Base-by-base conservation (phyloP, 2,113 vertebrate genomes). In the Trinectes maculatus region DNA sequence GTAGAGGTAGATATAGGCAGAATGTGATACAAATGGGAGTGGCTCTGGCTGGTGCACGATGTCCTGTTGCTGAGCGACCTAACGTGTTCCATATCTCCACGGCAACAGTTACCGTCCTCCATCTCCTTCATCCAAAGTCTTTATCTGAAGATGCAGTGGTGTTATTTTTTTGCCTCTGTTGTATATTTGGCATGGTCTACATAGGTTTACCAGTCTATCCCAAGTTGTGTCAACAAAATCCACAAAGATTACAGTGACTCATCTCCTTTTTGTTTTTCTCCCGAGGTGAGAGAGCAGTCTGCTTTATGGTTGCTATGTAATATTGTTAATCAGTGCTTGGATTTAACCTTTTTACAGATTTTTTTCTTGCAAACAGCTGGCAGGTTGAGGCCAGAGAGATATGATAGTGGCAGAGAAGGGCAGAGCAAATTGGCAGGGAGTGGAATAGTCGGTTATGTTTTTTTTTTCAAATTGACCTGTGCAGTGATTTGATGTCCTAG, bases 51-150 rank as follows among this genome's bases (percentile, higher is more conserved):
- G 68, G 77, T 85, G 83, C 83, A 77, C 36, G 80, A 87, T 86
- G 85, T 89, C 76, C 77, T 90, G 92, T 93, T 93, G 90, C 91
- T 68, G 64, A 86, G 91, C 85, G 80, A 92, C 90, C 82, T 52
- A 74, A 84, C 86, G 85, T 87, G 84, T 87, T 87, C 55, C 73
- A 46, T 24, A 83, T 93, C 80, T 84, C 91, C 89, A 89, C 74
- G 78, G 89, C 89, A 92, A 93, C 92, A 57, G 79, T 87, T 83
- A 69, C 87, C 84, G 87, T 81, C 82, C 79, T 91, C 85, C 74
- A 81, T 82, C 85, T 90, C 86, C 72, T 85, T 69, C 74, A 71
- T 77, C 58, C 65, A 80, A 68, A 82, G 48, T 59, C 53, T 36
- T 26, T 55, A 63, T 67, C 42, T 55, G 49, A 65, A 55, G 75